phyloP scores from a whole-genome alignment of 1,140 invertebrate species.

The Antheraea mylitta region DNA sequence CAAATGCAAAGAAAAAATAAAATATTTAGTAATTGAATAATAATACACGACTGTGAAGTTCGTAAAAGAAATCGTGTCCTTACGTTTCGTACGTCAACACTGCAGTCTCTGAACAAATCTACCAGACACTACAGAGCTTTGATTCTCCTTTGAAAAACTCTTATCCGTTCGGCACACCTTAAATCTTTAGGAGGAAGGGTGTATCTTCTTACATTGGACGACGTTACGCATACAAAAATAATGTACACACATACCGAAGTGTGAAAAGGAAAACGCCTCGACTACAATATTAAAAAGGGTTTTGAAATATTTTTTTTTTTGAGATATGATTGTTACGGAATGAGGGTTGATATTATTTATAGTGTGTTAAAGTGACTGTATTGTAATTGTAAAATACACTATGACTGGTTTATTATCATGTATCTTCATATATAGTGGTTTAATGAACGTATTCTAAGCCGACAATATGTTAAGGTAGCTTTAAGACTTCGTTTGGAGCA shows the following conservation, averaged over 20 bases:
- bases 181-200: slow-evolving; percentile 15
- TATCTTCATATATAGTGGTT: too few relatives aligned
- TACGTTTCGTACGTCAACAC: slow-evolving; percentile 9
- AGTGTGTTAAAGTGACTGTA: too few relatives aligned
- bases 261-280: slow-evolving; percentile 21
- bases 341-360: neutral
- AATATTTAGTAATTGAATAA: too few relatives aligned
- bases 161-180: neutral
- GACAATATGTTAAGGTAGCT: too few relatives aligned
- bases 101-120: slow-evolving; percentile 19
- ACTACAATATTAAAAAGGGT: slow-evolving; percentile 17
- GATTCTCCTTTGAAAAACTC: slow-evolving; percentile 14
- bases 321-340: neutral
- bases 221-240: slow-evolving; percentile 11
- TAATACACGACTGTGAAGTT: neutral
- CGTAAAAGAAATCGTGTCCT: slow-evolving; percentile 3
- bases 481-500: too few relatives aligned
- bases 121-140: slow-evolving; percentile 20
- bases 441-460: too few relatives aligned
- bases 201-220: slow-evolving; percentile 24
- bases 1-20: too few relatives aligned
- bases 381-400: too few relatives aligned
- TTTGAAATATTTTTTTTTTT: slow-evolving; percentile 12
- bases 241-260: slow-evolving; percentile 19
- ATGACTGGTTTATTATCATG: too few relatives aligned